A percentile compares a stretch with the other conserved stretches of the same genome.
These are phyloP conservation scores for Eristalis intricaria DNA, from an alignment of 2,888 invertebrate genomes.

Conservation along the genomic window DNA sequence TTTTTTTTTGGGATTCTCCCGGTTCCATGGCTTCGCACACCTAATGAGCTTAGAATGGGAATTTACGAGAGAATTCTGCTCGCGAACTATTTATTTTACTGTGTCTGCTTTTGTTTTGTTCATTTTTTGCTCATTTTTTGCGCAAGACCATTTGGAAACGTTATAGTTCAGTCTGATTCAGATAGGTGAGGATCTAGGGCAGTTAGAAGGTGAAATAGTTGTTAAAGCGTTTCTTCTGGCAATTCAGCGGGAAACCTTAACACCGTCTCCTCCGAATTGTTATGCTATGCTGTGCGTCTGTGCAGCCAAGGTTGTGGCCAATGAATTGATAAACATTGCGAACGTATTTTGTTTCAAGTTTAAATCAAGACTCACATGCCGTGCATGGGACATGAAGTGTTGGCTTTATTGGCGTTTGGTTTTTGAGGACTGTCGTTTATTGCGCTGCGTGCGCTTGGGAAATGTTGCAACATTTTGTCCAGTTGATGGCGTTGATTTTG, in stretches of 20 bases:
- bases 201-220: constrained; percentile 42
- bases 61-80: constrained; percentile 35
- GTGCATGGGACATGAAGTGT: constrained; percentile 31
- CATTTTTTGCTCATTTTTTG: constrained; percentile 9
- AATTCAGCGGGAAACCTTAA: background rate
- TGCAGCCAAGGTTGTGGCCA: constrained; percentile 63
- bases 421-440: background rate
- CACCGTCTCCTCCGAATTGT: constrained; percentile 3
- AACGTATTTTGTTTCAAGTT: constrained; percentile 64
- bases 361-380: constrained; percentile 43
- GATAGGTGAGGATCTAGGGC: constrained; percentile 35
- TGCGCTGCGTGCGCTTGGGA: background rate
- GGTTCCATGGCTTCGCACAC: constrained; percentile 50
- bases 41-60: constrained; percentile 64
- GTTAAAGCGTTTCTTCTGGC: constrained; percentile 23
- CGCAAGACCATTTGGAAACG: constrained; percentile 18
- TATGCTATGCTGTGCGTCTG: constrained; percentile 53
- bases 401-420: background rate
- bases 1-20: constrained; percentile 23
- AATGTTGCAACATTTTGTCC: background rate
- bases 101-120: too few relatives aligned
- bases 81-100: background rate
- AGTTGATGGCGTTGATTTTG: background rate
- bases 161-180: constrained; percentile 18
- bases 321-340: constrained; percentile 54